Evolutionary conservation across 2,888 invertebrate species (phyloP).

Genomic region (Gandaritis pyraliata): DNA sequence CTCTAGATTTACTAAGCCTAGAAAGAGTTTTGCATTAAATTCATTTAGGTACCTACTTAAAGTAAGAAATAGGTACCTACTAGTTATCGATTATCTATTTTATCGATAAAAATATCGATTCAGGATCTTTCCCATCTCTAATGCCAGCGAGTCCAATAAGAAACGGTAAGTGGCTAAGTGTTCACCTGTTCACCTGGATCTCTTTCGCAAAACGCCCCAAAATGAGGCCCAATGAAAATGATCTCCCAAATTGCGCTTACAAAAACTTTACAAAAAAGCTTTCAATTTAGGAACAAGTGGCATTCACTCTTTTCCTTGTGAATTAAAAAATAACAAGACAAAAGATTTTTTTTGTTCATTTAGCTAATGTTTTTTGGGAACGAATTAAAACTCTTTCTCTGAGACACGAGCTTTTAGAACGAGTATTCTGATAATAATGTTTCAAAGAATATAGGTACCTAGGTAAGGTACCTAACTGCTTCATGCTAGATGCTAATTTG

Average conservation of each 20-base stretch:
- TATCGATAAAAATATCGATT: constrained; percentile 12
- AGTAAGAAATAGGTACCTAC: too few relatives aligned
- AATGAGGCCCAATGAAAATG: constrained; percentile 13
- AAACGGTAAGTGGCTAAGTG: constrained; percentile 52
- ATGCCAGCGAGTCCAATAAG: constrained; percentile 38
- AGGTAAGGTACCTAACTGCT: too few relatives aligned
- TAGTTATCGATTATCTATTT: too few relatives aligned
- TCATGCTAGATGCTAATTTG: too few relatives aligned
- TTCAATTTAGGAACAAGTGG: constrained; percentile 8
- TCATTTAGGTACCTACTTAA: too few relatives aligned
- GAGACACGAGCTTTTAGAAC: neutral
- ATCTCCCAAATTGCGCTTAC: constrained; percentile 8
- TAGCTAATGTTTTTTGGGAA: neutral
- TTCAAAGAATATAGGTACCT: too few relatives aligned
- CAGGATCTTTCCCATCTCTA: constrained; percentile 9
- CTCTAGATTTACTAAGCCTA: too few relatives aligned
- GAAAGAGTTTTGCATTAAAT: too few relatives aligned
- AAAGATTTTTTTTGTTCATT: constrained; percentile 2
- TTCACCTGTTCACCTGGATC: constrained; percentile 45
- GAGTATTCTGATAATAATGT: too few relatives aligned
- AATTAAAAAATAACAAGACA: constrained; percentile 12
- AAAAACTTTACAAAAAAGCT: constrained; percentile 16
- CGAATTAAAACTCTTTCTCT: neutral
- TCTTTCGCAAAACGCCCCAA: constrained; percentile 39
- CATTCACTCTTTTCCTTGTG: constrained; percentile 10